A percentile compares a stretch with the other conserved stretches of the same genome.
Conservation (phyloP, 2,113 vertebrate species). For the Andinoacara biseriatus region DNA sequence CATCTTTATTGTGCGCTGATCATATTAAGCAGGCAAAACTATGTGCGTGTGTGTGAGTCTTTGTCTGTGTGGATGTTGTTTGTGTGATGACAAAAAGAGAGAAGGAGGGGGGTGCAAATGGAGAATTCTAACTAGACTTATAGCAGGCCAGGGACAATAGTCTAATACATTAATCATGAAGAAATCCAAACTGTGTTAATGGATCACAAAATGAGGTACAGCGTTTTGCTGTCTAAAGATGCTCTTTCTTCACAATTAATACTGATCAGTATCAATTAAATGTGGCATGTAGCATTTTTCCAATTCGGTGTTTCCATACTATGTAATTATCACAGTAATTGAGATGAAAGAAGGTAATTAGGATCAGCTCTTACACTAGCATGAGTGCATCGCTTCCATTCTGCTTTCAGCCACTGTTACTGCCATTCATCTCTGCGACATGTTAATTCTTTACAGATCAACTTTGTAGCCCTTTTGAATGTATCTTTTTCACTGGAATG, state of each 20-base stretch:
- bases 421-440: not conserved
- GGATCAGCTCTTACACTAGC: not conserved
- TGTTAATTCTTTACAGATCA: not conserved
- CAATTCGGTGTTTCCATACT: not conserved
- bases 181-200: conserved; percentile 25
- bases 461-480: no score
- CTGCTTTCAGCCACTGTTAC: not conserved
- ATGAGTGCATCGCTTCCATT: not conserved
- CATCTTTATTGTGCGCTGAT: conserved; percentile 53
- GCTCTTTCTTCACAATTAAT: not conserved
- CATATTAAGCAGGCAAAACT: conserved; percentile 66
- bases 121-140: conserved; percentile 63
- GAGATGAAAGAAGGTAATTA: conserved; percentile 17
- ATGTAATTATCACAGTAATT: conserved; percentile 18
- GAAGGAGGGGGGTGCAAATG: conserved; percentile 35
- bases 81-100: conserved; percentile 12
- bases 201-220: not conserved
- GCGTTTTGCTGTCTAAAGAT: not conserved
- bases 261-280: not conserved
- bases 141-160: conserved; percentile 29
- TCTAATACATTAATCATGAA: conserved; percentile 36
- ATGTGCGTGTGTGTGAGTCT: conserved; percentile 42
- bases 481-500: no score
- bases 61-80: not conserved
- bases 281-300: not conserved